Percentiles rank a stretch among this genome's conserved stretches.
Conservation (phyloP, 2,888 invertebrate species). For the Oxystoma pomonae region DNA sequence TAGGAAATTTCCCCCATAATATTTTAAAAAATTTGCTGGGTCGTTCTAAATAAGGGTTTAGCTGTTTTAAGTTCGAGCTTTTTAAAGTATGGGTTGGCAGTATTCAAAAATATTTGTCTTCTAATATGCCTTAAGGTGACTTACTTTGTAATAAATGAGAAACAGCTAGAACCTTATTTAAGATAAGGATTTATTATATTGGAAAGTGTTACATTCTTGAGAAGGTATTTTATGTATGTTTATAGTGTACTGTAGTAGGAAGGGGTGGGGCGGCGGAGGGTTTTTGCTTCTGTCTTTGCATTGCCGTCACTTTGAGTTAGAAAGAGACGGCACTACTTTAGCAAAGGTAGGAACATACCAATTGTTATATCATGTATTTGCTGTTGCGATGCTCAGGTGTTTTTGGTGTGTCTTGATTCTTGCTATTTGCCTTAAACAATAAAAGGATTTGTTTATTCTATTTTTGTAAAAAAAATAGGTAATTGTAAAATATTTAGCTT, state of each 20-base stretch:
- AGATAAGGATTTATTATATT: conserved; percentile 35
- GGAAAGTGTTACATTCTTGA: conserved; percentile 47
- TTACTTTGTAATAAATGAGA: too few relatives aligned
- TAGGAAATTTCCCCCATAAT: conserved; percentile 2
- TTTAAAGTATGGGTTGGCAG: too few relatives aligned
- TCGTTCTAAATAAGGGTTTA: background rate
- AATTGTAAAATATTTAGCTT: too few relatives aligned
- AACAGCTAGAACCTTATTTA: too few relatives aligned
- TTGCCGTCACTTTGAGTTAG: conserved; percentile 39
- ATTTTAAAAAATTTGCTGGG: background rate
- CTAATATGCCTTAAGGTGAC: too few relatives aligned
- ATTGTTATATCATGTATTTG: conserved; percentile 39
- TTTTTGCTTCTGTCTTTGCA: conserved; percentile 40
- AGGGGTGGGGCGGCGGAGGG: conserved; percentile 38
- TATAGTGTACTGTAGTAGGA: conserved; percentile 49
- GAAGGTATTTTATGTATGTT: conserved; percentile 50
- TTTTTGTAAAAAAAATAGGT: too few relatives aligned
- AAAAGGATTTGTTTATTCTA: too few relatives aligned
- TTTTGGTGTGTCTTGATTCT: conserved; percentile 17
- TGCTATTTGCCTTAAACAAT: too few relatives aligned
- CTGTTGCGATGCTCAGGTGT: conserved; percentile 30
- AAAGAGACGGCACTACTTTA: conserved; percentile 44
- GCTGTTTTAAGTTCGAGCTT: too few relatives aligned
- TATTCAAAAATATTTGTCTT: too few relatives aligned
- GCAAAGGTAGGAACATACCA: conserved; percentile 40